Evolutionary conservation across 2,113 vertebrate genomes (phyloP).

Genomic region (Pyrgilauda ruficollis): DNA sequence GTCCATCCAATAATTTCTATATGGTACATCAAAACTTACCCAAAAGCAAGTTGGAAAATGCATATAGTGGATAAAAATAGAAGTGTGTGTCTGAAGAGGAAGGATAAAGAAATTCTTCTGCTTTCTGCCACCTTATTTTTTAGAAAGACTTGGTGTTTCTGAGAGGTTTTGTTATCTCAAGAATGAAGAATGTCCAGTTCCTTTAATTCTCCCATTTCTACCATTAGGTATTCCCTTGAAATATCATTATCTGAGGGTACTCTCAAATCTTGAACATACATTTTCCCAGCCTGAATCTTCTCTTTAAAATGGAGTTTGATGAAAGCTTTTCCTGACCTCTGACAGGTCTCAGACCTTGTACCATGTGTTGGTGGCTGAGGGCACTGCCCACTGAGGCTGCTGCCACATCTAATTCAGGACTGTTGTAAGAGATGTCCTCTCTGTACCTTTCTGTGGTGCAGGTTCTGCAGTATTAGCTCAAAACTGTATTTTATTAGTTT

Average conservation of each 20-base stretch:
- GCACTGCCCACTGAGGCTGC: not conserved
- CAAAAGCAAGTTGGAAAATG: not conserved
- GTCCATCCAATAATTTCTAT: not conserved
- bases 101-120: not conserved
- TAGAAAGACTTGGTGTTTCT: fast-evolving
- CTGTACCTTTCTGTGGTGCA: not conserved
- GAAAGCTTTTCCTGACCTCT: not conserved
- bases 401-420: not conserved
- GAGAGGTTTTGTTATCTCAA: not conserved
- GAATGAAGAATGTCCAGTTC: not conserved
- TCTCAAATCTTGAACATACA: not conserved
- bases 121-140: not conserved
- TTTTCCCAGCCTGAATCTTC: not conserved
- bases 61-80: not conserved
- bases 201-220: not conserved
- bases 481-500: not conserved
- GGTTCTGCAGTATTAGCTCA: not conserved
- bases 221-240: not conserved
- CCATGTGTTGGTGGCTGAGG: not conserved
- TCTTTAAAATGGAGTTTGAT: not conserved
- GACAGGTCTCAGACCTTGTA: not conserved
- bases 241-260: not conserved
- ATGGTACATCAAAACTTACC: not conserved
- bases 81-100: not conserved
- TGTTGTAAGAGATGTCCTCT: not conserved